Percentiles rank a stretch among this genome's conserved stretches.
Evolutionary conservation across 2,888 invertebrate genomes (phyloP).

Genomic region (Drosophila mettleri): DNA sequence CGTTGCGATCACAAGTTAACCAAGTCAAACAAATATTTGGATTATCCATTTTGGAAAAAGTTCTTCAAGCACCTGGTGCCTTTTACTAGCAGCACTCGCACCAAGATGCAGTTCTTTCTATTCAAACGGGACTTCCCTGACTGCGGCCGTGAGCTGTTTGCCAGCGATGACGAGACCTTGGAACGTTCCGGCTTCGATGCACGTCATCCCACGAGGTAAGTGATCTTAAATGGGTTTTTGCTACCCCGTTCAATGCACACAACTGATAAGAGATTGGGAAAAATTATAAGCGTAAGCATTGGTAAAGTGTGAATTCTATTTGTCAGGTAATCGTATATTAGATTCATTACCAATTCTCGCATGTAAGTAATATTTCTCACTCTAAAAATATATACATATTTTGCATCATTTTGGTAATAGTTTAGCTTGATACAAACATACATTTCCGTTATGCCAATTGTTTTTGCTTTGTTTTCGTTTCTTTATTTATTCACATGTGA

Average conservation of each 20-base stretch:
- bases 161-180: constrained; percentile 73
- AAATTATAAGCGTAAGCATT: background rate
- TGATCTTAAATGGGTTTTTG: background rate
- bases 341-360: background rate
- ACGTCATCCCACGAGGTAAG: constrained; percentile 82
- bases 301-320: background rate
- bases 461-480: background rate
- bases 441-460: constrained; percentile 4
- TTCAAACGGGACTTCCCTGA: constrained; percentile 82
- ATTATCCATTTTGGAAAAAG: constrained; percentile 78
- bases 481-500: constrained; percentile 19
- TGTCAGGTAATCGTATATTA: background rate
- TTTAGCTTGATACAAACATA: background rate
- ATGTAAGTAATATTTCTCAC: background rate
- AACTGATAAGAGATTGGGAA: constrained; percentile 7
- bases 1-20: constrained; percentile 76
- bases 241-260: background rate
- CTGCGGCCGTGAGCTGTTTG: constrained; percentile 79
- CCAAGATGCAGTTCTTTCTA: constrained; percentile 82
- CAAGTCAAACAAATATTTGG: constrained; percentile 71
- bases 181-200: constrained; percentile 78
- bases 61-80: constrained; percentile 81
- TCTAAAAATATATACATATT: background rate
- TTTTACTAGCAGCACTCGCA: constrained; percentile 68
- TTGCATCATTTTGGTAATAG: constrained; percentile 11